Evolutionary conservation across 2,113 vertebrate genomes (phyloP).

Genomic region (Saguinus midas): DNA sequence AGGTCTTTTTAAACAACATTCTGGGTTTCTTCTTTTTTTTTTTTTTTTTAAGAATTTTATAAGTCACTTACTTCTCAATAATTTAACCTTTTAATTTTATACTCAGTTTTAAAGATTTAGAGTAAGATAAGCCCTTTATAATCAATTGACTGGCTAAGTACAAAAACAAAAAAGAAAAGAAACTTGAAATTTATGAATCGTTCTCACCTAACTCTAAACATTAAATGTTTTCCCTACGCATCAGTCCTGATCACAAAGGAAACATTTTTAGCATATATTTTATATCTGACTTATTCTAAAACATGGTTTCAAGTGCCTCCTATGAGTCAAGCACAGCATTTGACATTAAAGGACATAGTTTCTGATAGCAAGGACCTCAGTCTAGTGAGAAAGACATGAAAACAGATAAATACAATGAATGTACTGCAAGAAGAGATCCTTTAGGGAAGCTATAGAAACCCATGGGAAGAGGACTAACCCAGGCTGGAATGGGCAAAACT

Average conservation of each 20-base stretch:
- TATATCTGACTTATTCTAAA: neutral
- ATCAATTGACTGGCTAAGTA: neutral
- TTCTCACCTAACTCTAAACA: neutral
- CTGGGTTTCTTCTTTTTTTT: neutral
- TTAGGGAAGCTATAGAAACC: neutral
- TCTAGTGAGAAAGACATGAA: neutral
- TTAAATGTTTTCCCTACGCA: neutral
- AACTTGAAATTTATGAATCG: neutral
- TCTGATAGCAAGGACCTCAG: neutral
- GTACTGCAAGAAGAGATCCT: neutral
- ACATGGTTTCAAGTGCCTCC: neutral
- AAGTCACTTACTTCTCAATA: neutral
- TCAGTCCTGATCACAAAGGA: neutral
- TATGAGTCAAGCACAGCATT: neutral
- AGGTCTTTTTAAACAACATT: neutral
- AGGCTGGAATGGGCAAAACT: too few relatives aligned
- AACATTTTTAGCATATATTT: neutral
- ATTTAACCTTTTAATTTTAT: neutral
- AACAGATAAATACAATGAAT: neutral
- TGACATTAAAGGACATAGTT: neutral
- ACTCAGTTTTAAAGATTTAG: neutral
- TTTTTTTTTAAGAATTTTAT: neutral
- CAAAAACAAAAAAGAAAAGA: neutral
- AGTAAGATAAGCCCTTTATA: neutral
- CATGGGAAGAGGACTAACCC: neutral